Evolutionary conservation across 2,888 invertebrate genomes (phyloP).

Genomic region (Formica aserva): DNA sequence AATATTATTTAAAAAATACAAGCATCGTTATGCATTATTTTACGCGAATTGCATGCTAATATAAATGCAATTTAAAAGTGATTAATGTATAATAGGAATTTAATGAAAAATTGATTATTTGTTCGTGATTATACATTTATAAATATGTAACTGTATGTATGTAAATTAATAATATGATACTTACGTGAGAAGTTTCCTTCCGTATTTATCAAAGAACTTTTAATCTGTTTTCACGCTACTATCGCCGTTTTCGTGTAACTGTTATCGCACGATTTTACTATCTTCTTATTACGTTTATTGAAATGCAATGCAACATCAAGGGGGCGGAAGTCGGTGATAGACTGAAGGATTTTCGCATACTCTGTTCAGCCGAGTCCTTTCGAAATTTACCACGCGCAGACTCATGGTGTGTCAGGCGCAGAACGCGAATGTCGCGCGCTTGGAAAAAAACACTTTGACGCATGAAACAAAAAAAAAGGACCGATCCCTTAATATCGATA

Average conservation of each 20-base stretch:
- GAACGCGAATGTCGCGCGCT: not conserved
- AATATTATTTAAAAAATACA: not conserved
- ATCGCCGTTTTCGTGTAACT: not conserved
- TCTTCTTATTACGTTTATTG: not conserved
- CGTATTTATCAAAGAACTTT: not conserved
- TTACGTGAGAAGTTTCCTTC: not conserved
- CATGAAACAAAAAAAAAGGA: not conserved
- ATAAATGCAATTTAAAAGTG: not conserved
- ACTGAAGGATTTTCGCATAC: conserved; percentile 31
- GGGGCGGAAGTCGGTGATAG: not conserved
- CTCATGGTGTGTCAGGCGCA: conserved; percentile 30
- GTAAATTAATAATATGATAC: no score
- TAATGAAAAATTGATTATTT: conserved; percentile 1
- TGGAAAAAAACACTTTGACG: not conserved
- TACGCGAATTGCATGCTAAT: not conserved
- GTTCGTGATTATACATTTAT: not conserved
- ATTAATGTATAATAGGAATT: not conserved
- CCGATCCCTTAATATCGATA: not conserved
- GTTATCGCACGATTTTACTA: not conserved
- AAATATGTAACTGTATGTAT: no score
- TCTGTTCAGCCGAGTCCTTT: conserved; percentile 26
- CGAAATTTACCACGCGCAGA: conserved; percentile 48
- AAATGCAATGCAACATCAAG: not conserved
- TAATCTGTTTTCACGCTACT: not conserved
- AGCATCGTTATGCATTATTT: not conserved